Conservation (phyloP, 2,113 vertebrate genomes). For the Rhinopomastus cyanomelas region DNA sequence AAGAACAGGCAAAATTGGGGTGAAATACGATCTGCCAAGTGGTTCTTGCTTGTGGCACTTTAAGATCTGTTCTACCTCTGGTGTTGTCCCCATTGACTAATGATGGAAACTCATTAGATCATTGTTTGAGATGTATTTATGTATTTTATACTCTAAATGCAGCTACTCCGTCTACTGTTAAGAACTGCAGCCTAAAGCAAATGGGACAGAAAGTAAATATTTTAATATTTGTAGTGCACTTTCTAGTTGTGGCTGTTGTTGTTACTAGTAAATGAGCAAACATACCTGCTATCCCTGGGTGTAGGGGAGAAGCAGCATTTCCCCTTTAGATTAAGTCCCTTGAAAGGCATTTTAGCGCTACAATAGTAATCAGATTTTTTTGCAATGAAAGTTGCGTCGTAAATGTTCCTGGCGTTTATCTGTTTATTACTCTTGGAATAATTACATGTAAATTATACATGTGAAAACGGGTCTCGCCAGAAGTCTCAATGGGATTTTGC, state of each 20-base stretch:
- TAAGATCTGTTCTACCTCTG: conserved; percentile 73
- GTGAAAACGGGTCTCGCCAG: background rate
- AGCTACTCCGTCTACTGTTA: conserved; percentile 5
- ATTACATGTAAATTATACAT: background rate
- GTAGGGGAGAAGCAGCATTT: background rate
- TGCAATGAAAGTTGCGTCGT: background rate
- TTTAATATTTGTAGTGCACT: background rate
- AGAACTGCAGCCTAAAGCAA: background rate
- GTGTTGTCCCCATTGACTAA: conserved; percentile 71
- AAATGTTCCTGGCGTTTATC: background rate
- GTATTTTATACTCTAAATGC: background rate
- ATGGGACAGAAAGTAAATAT: background rate
- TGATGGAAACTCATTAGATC: conserved; percentile 68
- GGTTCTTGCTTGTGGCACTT: conserved; percentile 70
- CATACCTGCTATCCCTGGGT: background rate
- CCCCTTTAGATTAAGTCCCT: background rate
- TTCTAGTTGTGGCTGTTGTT: background rate
- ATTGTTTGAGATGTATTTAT: conserved; percentile 34
- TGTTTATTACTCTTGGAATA: background rate
- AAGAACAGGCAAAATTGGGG: background rate
- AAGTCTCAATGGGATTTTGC: background rate
- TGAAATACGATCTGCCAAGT: conserved; percentile 57
- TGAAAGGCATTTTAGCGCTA: background rate
- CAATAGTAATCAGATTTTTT: background rate
- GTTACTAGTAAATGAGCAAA: background rate